phyloP scores from a whole-genome alignment of 2,888 invertebrate genomes.

The Hymenopus coronatus region DNA sequence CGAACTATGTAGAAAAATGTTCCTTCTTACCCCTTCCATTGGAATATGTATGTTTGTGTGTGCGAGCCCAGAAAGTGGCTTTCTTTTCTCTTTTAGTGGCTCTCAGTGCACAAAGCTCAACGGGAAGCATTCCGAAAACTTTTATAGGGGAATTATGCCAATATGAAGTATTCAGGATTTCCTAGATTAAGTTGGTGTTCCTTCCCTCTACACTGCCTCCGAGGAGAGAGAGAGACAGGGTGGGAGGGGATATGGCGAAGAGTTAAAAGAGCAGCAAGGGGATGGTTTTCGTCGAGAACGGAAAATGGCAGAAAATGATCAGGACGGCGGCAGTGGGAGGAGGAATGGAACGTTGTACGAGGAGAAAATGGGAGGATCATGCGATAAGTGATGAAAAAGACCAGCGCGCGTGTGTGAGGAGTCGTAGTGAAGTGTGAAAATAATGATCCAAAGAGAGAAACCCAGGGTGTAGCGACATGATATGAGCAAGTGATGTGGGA shows the following conservation, averaged over 20 bases:
- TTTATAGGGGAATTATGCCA: constrained; percentile 39
- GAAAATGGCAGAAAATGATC: constrained; percentile 29
- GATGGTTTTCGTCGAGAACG: constrained; percentile 7
- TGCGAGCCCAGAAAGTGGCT: neutral
- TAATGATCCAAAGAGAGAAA: constrained; percentile 14
- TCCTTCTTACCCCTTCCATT: neutral
- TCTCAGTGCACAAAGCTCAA: constrained; percentile 19
- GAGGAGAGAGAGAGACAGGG: neutral
- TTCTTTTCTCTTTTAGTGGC: neutral
- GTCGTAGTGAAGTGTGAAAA: constrained; percentile 23
- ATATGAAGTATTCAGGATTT: constrained; percentile 38
- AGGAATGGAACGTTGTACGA: neutral
- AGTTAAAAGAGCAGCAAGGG: constrained; percentile 11
- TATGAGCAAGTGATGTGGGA: neutral
- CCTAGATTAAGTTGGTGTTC: constrained; percentile 38
- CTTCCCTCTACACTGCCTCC: constrained; percentile 22
- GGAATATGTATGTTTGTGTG: neutral
- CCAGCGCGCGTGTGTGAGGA: neutral
- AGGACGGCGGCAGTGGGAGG: constrained; percentile 8
- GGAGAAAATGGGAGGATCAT: constrained; percentile 3
- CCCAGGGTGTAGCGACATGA: neutral
- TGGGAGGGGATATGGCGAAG: neutral
- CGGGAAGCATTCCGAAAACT: constrained; percentile 20
- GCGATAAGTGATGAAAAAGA: constrained; percentile 15
- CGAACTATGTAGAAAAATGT: constrained; percentile 30